Percentiles rank a stretch among this genome's conserved stretches.
These are phyloP conservation scores for Diphyllodes magnificus DNA, from an alignment of 2,113 vertebrate genomes.

Conservation along the genomic window DNA sequence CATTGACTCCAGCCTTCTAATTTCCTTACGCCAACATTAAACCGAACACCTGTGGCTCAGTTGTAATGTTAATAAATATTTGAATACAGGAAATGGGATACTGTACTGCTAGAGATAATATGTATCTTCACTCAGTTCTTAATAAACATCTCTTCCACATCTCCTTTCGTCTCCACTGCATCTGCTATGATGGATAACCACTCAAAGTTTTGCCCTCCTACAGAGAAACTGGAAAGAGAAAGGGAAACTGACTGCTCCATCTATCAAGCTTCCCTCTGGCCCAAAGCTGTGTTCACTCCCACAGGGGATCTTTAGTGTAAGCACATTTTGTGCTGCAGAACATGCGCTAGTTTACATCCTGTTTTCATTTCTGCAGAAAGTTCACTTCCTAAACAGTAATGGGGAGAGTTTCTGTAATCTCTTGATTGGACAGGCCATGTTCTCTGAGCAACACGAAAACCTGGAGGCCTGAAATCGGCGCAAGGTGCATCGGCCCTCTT, in stretches of 20 bases:
- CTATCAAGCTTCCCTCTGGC: not conserved
- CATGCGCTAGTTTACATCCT: not conserved
- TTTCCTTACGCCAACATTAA: not conserved
- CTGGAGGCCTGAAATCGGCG: not conserved
- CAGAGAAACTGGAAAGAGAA: not conserved
- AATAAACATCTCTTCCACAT: not conserved
- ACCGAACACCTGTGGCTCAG: not conserved
- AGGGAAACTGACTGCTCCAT: not conserved
- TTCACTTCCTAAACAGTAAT: not conserved
- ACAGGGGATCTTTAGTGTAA: not conserved
- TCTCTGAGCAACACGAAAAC: not conserved
- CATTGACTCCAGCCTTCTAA: not conserved
- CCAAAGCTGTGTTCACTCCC: not conserved
- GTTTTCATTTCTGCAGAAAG: not conserved
- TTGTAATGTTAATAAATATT: conserved; percentile 5
- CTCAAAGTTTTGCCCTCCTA: not conserved
- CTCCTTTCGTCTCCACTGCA: not conserved
- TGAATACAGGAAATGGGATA: not conserved
- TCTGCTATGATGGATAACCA: not conserved
- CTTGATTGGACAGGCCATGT: not conserved
- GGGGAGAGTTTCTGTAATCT: not conserved
- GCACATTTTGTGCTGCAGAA: not conserved
- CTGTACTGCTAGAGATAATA: not conserved
- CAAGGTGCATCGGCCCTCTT: not conserved
- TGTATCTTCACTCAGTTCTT: not conserved